Evolutionary conservation across 2,888 invertebrate species (phyloP), one percentile per base, ranked within the genome.

Genomic region (Apamea sordens): DNA sequence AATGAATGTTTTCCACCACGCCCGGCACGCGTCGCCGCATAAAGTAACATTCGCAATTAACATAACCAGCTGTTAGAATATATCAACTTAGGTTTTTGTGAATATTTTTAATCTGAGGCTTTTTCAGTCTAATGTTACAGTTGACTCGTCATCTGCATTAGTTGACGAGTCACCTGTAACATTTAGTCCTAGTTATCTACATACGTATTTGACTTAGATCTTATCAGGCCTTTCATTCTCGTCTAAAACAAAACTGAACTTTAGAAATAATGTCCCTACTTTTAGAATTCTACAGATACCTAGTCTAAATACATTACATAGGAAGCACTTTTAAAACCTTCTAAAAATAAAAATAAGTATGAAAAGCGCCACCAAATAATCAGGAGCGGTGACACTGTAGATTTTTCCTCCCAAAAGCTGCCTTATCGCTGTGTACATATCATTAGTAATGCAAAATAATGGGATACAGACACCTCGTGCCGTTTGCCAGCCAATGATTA

Each of bases 401-500:
- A 93, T 94, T 95, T 95, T 95, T 93, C 92, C 86, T 89, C 88
- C 85, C 92, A 94, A 95, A 94, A 94, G 92, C 93, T 92, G 94
- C 94, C 95, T 96, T 96, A 96, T 96, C 96, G 93, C 89, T 93
- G 93, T 94, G 94, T 95, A 95, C 96, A 96, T 97, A 96, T 96
- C 96, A 97, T 97, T 97, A 96, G 97, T 97, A 97, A 96, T 96
- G 96, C 96, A 95, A 97, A 97, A 97, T 97, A 97, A 97, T 97
- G 96, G 96, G 96, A 96, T 95, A 95, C 96, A 92, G 95, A 97
- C 96, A 97, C 97, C 96, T 96, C 96, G 95, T 96, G 96, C 96
- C 95, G 95, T 96, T 96, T 97, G 96, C 95, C 91, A 93, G 95
- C 94, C 93, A 94, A 95, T 97, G 96, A 97, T 97, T 97, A 96